Evolutionary conservation across 1,140 invertebrate genomes (phyloP).

Genomic region (Bombus difficillimus): DNA sequence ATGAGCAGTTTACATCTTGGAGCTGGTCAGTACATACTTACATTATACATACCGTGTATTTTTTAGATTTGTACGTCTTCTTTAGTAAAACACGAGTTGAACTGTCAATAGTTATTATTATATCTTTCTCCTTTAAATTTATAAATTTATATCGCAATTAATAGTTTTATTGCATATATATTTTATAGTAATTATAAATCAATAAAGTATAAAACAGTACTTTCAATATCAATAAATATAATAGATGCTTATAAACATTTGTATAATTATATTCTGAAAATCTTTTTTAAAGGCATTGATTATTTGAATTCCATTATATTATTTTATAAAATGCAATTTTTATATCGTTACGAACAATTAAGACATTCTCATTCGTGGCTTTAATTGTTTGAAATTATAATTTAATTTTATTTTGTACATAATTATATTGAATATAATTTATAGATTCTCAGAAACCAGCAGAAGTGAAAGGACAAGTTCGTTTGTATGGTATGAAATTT

Average conservation of each 20-base stretch:
- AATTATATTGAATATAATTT: not conserved
- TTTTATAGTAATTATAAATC: not conserved
- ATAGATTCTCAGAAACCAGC: slow-evolving; percentile 80
- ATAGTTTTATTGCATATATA: not conserved
- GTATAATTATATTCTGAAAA: not conserved
- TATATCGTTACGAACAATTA: not conserved
- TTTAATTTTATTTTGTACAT: not conserved
- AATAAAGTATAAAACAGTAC: not conserved
- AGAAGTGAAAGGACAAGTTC: slow-evolving; percentile 77
- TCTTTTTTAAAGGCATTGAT: no score
- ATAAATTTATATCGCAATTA: not conserved
- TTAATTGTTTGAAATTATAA: not conserved
- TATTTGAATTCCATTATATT: no score
- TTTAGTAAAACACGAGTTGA: not conserved
- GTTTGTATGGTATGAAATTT: slow-evolving; percentile 86
- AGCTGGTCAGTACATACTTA: slow-evolving; percentile 24
- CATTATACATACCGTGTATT: not conserved
- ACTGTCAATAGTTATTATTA: not conserved
- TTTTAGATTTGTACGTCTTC: not conserved
- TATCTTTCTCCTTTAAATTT: not conserved
- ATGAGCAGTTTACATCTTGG: slow-evolving; percentile 54
- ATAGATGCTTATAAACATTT: not conserved
- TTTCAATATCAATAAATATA: not conserved
- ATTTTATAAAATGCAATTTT: not conserved
- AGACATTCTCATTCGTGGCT: not conserved